These are phyloP conservation scores for Nineta flava DNA, from an alignment of 2,888 invertebrate genomes.

Conservation along the genomic window DNA sequence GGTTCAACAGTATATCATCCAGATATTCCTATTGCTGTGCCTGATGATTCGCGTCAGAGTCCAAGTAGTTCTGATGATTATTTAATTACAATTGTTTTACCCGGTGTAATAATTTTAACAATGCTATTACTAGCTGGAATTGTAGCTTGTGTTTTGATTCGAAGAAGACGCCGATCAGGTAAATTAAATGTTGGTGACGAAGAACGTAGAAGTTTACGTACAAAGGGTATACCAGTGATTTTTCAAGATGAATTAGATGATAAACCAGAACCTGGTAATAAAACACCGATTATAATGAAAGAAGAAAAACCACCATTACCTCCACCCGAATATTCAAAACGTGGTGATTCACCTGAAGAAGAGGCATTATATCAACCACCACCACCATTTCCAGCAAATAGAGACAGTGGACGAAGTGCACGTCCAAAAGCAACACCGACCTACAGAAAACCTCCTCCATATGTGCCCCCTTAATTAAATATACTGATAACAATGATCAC, in stretches of 20 bases:
- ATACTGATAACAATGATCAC: slow-evolving; percentile 1
- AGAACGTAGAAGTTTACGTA: slow-evolving; percentile 67
- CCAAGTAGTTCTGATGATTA: slow-evolving; percentile 42
- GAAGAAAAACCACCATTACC: slow-evolving; percentile 89
- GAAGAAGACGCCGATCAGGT: slow-evolving; percentile 65
- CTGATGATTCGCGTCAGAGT: slow-evolving; percentile 19
- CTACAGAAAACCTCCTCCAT: slow-evolving; percentile 91
- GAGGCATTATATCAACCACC: slow-evolving; percentile 83
- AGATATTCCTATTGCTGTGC: slow-evolving; percentile 16
- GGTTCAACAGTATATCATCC: slow-evolving; percentile 22
- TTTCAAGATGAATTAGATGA: slow-evolving; percentile 95
- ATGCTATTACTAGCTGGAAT: slow-evolving; percentile 78
- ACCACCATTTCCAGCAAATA: slow-evolving; percentile 62
- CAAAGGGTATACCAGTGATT: slow-evolving; percentile 83
- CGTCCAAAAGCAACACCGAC: slow-evolving; percentile 76
- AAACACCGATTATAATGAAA: slow-evolving; percentile 84
- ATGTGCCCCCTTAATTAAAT: slow-evolving; percentile 79
- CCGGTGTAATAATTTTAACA: slow-evolving; percentile 71
- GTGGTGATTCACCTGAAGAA: slow-evolving; percentile 23
- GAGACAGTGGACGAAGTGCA: slow-evolving; percentile 55
- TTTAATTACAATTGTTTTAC: slow-evolving; percentile 71
- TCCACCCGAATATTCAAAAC: slow-evolving; percentile 57
- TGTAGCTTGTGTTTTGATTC: slow-evolving; percentile 76
- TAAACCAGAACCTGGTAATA: slow-evolving; percentile 74
- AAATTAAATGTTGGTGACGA: slow-evolving; percentile 73